Base-by-base conservation (phyloP, 1,140 invertebrate species). In the Galleria mellonella region DNA sequence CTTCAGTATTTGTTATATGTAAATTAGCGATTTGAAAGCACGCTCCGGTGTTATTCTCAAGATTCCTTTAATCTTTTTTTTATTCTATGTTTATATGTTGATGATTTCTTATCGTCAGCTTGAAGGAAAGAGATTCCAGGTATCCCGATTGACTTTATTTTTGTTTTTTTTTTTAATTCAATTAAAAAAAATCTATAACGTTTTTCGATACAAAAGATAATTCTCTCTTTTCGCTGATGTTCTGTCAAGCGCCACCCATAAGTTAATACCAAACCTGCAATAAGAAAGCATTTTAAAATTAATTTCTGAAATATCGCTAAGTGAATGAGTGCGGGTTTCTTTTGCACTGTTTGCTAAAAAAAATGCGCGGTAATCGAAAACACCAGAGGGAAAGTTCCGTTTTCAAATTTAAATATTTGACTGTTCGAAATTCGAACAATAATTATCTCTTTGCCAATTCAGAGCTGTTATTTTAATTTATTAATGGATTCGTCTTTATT, bases 21-120 rank as follows among this genome's bases (percentile, higher is more conserved):
- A 77, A 81, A 81, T 81, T 69, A 76, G 68, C 66, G 64, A 74
- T 81, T 76, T 81, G 60, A 63, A 56, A 23, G 17, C 49, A 35
- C 32, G 48, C 23, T 47, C 37, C 38, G 38, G 35, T 33, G 33
- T 17, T 46, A 45, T 57, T 54, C 55, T 47, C 59, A 51, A 23
- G 45, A 27, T 52, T 38, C 38, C 12, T 31, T 40, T 51, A 46
- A 40, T 48, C 45, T 62, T 57, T 57, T 57, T 43, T 52, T 39
- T 15, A 37, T 39, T 39, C 28, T 9, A 15, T 23, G 2, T 23
- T 2, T 6, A 23, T 6, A n/a, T n/a, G n/a, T n/a, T n/a, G n/a
- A 23, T 3, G 6, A 23, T 3, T 23, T 23, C 17, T 23, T 3
- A 23, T 6, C 6, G 17, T 23, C 17, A 23, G 17, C 2, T 23